Evolutionary conservation across 2,888 invertebrate genomes (phyloP).

Genomic region (Clivina fossor): DNA sequence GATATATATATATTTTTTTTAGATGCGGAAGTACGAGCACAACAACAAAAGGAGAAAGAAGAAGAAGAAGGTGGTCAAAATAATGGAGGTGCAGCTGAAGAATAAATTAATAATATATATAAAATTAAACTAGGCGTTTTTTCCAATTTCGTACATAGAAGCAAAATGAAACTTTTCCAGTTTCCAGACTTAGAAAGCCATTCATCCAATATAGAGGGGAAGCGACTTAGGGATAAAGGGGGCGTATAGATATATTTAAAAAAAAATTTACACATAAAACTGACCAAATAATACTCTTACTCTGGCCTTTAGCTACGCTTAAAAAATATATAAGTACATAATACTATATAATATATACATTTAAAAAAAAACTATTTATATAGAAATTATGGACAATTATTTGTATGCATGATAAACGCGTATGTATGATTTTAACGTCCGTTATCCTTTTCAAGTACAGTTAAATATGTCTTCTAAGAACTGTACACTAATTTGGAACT

Average conservation of each 20-base stretch:
- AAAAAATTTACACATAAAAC: constrained; percentile 5
- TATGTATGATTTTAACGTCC: constrained; percentile 2
- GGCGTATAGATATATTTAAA: constrained; percentile 6
- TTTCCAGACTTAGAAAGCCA: no score
- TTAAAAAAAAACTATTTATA: constrained; percentile 20
- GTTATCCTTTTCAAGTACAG: background rate
- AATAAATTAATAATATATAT: no score
- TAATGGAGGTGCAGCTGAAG: constrained; percentile 19
- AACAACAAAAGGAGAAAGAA: constrained; percentile 21
- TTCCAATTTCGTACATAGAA: no score
- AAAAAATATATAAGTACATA: constrained; percentile 21
- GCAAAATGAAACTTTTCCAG: no score
- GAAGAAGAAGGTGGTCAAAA: constrained; percentile 11
- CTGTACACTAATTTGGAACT: background rate
- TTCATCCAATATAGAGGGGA: no score
- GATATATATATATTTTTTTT: background rate
- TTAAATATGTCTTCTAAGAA: background rate
- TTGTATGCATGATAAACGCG: constrained; percentile 6
- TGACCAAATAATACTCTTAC: constrained; percentile 31
- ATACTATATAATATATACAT: background rate
- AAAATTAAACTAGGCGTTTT: no score
- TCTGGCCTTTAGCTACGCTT: constrained; percentile 34
- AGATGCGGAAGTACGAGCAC: constrained; percentile 28
- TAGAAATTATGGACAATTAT: constrained; percentile 6
- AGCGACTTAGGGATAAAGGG: no score